phyloP scores from a whole-genome alignment of 2,113 vertebrate genomes.

The Entomyzon cyanotis region DNA sequence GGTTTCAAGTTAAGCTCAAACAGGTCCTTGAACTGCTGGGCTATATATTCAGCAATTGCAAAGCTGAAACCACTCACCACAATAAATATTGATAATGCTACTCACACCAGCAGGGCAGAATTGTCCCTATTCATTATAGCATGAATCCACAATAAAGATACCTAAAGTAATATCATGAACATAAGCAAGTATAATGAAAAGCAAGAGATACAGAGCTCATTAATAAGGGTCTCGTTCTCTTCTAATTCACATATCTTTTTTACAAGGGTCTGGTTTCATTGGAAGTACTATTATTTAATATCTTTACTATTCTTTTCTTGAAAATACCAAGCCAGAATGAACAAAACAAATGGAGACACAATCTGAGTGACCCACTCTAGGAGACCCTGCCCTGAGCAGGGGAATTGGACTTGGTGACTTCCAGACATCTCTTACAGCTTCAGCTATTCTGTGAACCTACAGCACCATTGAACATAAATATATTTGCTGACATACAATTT shows the following conservation, averaged over 20 bases:
- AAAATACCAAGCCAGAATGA: neutral
- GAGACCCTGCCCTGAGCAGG: neutral
- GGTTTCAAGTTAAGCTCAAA: slow-evolving; percentile 15
- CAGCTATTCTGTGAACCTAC: neutral
- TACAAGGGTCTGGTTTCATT: neutral
- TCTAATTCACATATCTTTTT: neutral
- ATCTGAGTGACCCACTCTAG: neutral
- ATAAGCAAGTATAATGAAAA: neutral
- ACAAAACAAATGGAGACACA: neutral
- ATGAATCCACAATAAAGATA: neutral
- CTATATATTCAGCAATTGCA: neutral
- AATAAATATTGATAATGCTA: neutral
- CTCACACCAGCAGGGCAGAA: neutral
- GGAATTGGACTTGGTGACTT: neutral
- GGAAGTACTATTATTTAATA: neutral
- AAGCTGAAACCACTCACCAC: neutral
- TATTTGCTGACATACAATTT: neutral
- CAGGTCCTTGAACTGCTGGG: neutral
- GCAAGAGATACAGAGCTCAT: neutral
- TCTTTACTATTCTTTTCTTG: neutral
- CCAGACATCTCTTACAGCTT: neutral
- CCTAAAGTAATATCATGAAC: neutral
- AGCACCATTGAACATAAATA: neutral
- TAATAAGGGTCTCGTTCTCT: neutral
- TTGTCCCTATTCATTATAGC: neutral